Evolutionary conservation across 2,797 vertebrate genomes (phyloP), one percentile per base, ranked within the genome.

Genomic region (Morelia viridis): DNA sequence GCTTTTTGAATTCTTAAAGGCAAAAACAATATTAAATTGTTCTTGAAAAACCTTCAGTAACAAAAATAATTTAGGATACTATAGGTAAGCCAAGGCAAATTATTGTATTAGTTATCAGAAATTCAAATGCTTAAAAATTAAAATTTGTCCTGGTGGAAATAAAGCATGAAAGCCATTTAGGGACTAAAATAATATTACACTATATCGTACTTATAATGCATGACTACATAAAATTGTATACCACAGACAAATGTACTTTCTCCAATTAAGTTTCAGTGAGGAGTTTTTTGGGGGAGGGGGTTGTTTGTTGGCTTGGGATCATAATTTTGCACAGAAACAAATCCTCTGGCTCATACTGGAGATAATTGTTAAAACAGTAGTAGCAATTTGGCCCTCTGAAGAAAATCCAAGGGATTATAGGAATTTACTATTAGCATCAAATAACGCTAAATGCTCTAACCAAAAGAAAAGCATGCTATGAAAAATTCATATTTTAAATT

Each of bases 321-420:
- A 85, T 64, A 93, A 89, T 53, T 90, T 93, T 28, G 3, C 4
- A 50, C 1, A 17, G 35, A 95, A 95, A 93, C 24, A 92, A 58
- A 35, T 28, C 26, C 4, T 93, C 12, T 88, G 91, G 12, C 4
- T 2, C 24, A 58, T 56, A 83, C 9, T 35, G 8, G 62, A 61
- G 10, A 85, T 46, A 76, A 65, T 3, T n/a, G 15, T 64, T 88
- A 56, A 62, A 90, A 64, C 0, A 85, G 3, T 56, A 86, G 26
- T 50, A 56, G 92, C 93, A 92, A 95, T 89, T 64, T 88, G 65
- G 86, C 83, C 10, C 41, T 3, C 22, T 86, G 4, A n/a, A 89
- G 87, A 90, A 90, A 17, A 92, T 46, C 12, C n/a, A 84, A 91
- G 0, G 93, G 93, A 94, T 84, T 41, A 89, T 46, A 65, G 15